Conservation (phyloP, 2,888 invertebrate genomes). For the Eupithecia pulchellata region DNA sequence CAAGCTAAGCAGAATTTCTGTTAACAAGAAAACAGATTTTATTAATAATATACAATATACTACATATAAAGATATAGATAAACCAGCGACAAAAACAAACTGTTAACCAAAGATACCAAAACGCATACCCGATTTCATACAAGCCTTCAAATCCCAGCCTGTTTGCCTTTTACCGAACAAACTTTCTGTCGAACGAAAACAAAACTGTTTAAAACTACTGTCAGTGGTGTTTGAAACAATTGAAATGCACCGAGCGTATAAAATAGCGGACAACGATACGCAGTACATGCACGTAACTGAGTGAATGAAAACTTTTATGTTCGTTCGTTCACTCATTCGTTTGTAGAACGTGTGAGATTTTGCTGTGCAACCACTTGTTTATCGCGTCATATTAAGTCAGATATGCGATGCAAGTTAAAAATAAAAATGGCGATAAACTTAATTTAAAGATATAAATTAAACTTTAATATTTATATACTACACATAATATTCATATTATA, state of each 20-base stretch:
- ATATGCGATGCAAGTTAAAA: no score
- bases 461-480: no score
- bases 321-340: conserved; percentile 18
- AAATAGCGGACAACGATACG: conserved; percentile 2
- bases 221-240: conserved; percentile 15
- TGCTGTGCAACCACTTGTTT: not conserved
- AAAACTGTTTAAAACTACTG: conserved; percentile 17
- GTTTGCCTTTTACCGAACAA: not conserved
- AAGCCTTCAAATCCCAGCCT: not conserved
- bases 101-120: not conserved
- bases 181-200: conserved; percentile 6
- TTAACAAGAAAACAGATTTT: no score
- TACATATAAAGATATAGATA: no score
- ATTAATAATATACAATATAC: no score
- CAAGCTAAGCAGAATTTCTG: no score
- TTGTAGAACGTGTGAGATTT: not conserved
- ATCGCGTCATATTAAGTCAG: not conserved
- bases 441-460: no score
- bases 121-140: not conserved
- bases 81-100: not conserved
- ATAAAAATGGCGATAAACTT: no score
- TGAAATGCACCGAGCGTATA: conserved; percentile 7
- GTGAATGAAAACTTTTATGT: not conserved
- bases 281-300: not conserved
- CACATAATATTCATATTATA: no score